These are phyloP conservation scores for Gadopsis bispinosus DNA, from an alignment of 2,797 vertebrate genomes.

Conservation along the genomic window DNA sequence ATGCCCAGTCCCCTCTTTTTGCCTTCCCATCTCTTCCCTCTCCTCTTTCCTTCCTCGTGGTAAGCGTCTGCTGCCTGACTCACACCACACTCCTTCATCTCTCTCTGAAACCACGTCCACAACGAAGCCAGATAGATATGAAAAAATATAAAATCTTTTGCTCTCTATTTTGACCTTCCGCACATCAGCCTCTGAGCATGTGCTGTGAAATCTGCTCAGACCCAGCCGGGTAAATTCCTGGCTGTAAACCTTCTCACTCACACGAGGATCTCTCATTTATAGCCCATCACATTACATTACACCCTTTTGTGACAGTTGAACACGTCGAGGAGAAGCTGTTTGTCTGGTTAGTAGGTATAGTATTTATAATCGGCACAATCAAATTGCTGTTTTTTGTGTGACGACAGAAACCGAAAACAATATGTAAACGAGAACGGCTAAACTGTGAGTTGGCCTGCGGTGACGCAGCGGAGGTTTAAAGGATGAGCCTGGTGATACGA, in stretches of 20 bases:
- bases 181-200: not conserved
- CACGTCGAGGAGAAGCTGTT: not conserved
- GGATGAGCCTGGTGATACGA: not conserved
- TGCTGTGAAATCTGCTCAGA: not conserved
- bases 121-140: not conserved
- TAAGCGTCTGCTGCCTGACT: conserved; percentile 34
- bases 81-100: not conserved
- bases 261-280: not conserved
- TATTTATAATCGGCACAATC: not conserved
- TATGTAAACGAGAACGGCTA: not conserved
- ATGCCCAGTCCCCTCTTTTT: conserved; percentile 18
- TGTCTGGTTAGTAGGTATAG: not conserved
- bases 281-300: not conserved
- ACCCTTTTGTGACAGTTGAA: not conserved
- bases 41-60: conserved; percentile 24
- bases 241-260: not conserved
- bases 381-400: not conserved
- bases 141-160: no score
- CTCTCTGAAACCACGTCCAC: not conserved
- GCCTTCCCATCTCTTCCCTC: not conserved
- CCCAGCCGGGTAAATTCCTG: not conserved
- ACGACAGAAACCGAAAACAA: no score
- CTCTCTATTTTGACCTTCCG: not conserved
- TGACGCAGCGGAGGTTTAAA: not conserved
- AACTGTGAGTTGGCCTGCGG: not conserved